A percentile compares a stretch with the other conserved stretches of the same genome.
phyloP scores from a whole-genome alignment of 2,888 invertebrate species.

The Archips crataeganus region DNA sequence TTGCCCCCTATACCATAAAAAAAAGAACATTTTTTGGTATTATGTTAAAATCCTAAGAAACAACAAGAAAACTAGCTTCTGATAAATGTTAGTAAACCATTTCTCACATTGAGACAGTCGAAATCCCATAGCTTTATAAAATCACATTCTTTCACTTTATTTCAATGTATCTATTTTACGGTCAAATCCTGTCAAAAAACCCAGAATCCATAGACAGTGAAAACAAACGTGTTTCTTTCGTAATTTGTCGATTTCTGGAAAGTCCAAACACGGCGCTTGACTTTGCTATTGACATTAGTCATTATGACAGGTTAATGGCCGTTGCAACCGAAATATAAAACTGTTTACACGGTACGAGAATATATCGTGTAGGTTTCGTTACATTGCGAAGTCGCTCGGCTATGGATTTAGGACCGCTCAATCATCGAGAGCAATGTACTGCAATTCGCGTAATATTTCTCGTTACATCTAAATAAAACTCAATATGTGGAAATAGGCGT shows the following conservation, averaged over 20 bases:
- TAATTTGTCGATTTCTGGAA: conserved; percentile 8
- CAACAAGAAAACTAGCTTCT: no score
- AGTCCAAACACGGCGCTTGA: conserved; percentile 17
- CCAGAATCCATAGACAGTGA: background rate
- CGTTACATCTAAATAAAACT: no score
- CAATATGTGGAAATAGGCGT: background rate
- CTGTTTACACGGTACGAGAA: background rate
- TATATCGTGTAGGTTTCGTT: background rate
- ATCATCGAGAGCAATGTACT: no score
- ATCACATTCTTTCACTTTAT: background rate
- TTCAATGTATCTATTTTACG: background rate
- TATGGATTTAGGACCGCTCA: no score
- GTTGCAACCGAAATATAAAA: background rate
- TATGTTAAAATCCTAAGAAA: no score
- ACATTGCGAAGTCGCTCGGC: no score
- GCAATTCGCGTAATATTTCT: no score
- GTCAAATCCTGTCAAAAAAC: conserved; percentile 15
- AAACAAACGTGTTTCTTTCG: conserved; percentile 19
- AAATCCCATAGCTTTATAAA: background rate
- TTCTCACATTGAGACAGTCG: no score
- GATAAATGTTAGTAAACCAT: background rate
- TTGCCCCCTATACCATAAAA: no score
- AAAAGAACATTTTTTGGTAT: no score
- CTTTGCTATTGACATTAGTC: conserved; percentile 20
- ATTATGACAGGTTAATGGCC: conserved; percentile 29